A percentile compares a stretch with the other conserved stretches of the same genome.
These are phyloP conservation scores for Drosophila borealis DNA, from an alignment of 2,888 invertebrate species.

Conservation along the genomic window DNA sequence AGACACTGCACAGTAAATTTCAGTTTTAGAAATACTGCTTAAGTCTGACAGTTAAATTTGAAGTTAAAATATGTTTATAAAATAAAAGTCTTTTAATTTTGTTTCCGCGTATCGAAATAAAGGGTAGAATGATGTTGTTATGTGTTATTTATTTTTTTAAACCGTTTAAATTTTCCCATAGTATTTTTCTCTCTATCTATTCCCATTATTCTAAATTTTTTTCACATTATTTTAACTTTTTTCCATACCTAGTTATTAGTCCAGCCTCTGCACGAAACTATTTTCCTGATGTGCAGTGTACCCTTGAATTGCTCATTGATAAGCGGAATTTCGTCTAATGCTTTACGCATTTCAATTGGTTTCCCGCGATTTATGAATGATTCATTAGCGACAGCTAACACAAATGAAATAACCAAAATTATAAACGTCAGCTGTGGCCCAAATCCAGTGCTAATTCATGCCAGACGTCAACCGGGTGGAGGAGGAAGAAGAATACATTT, in stretches of 20 bases:
- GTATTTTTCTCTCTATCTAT: background rate
- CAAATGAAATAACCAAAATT: slow-evolving; percentile 21
- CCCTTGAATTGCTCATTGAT: slow-evolving; percentile 39
- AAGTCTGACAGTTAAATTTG: background rate
- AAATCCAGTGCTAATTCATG: slow-evolving; percentile 38
- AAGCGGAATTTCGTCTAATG: slow-evolving; percentile 57
- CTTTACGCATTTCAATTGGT: slow-evolving; percentile 45
- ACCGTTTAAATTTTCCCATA: too few species aligned
- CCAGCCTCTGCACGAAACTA: background rate
- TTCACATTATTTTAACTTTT: background rate
- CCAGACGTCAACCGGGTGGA: slow-evolving; percentile 8
- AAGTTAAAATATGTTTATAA: background rate
- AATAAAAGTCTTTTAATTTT: too few species aligned
- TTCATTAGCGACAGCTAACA: slow-evolving; percentile 36
- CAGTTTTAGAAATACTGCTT: background rate
- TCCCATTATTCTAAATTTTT: background rate
- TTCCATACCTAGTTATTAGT: background rate
- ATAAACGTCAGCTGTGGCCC: background rate
- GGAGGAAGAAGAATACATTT: slow-evolving; percentile 7
- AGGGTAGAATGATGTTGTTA: too few species aligned
- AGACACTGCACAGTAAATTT: slow-evolving; percentile 2
- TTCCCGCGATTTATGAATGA: slow-evolving; percentile 50
- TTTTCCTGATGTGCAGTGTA: slow-evolving; percentile 31
- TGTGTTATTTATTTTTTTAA: too few species aligned
- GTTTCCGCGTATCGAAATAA: too few species aligned